These are phyloP conservation scores for Cryptocephalus moraei DNA, from an alignment of 2,888 invertebrate genomes.

Conservation along the genomic window DNA sequence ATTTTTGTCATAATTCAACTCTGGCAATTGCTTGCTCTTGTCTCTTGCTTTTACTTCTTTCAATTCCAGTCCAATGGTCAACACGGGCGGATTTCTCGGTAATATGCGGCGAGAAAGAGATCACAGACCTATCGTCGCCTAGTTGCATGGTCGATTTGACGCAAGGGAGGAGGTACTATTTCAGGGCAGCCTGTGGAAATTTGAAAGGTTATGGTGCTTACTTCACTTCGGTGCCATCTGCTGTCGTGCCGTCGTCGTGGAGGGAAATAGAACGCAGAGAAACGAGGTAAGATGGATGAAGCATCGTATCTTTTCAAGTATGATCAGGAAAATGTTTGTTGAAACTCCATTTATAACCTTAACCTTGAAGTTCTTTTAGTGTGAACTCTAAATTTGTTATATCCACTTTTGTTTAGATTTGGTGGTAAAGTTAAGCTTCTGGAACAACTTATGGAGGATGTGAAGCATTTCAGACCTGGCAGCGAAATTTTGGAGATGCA, in stretches of 20 bases:
- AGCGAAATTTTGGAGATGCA: conserved; percentile 58
- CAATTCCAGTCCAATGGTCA: conserved; percentile 82
- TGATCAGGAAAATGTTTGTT: not conserved
- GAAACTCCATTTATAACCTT: not conserved
- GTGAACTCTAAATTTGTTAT: not conserved
- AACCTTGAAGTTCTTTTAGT: not conserved
- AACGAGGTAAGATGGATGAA: conserved; percentile 36
- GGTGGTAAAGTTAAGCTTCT: conserved; percentile 61
- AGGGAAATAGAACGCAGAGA: conserved; percentile 67
- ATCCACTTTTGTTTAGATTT: conserved; percentile 37
- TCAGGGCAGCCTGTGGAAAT: conserved; percentile 87
- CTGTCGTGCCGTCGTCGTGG: conserved; percentile 92
- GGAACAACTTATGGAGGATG: conserved; percentile 63
- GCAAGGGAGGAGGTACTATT: conserved; percentile 81
- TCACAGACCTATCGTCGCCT: conserved; percentile 55
- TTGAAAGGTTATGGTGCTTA: conserved; percentile 81
- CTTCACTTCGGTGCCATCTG: conserved; percentile 66
- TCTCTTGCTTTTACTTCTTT: conserved; percentile 1
- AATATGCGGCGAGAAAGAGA: conserved; percentile 69
- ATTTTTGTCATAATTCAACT: too few relatives aligned
- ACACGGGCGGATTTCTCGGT: conserved; percentile 72
- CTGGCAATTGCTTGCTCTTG: too few relatives aligned
- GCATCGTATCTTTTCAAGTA: not conserved
- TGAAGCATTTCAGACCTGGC: conserved; percentile 48
- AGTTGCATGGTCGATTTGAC: conserved; percentile 60